Evolutionary conservation across 2,113 vertebrate species (phyloP), one percentile per base, ranked within the genome.

Genomic region (Phalacrocorax brasilianus): DNA sequence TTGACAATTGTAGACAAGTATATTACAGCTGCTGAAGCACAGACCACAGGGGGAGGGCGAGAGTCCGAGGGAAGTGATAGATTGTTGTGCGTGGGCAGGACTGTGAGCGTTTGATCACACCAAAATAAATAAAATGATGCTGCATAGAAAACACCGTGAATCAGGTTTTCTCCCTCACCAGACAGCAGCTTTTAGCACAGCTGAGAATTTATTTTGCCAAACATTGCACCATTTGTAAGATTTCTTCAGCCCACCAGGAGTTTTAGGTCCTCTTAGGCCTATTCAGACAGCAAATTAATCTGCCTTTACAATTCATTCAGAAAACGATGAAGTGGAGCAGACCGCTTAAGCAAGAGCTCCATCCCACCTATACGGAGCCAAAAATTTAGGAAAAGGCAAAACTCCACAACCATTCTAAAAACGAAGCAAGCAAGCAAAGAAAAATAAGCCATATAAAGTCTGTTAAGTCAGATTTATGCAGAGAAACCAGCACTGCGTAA

Each of bases 261-360:
- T 72, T 93, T 85, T 81, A 84, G 21, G 53, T 86, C 56, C 74
- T 93, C 71, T 92, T 50, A 66, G 40, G 44, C 72, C 79, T 79
- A 91, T 56, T 86, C 87, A 90, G 79, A 78, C 24, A 96, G 70
- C 70, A 96, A 95, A 97, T 95, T 73, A 95, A 92, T 52, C 93
- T 94, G 74, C 55, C 76, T 91, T 93, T 92, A 88, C 70, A 86
- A 83, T 55, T 92, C 81, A 96, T 93, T 98, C 96, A 92, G 86
- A 93, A 97, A 97, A 96, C 16, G 53, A 96, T 82, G 68, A 96
- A 92, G 95, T 8, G 52, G 92, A 85, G 91, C 58, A 35, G 52
- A 35, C 6, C n/a, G 40, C 63, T 83, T 91, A 63, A 70, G 71
- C 12, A 2, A 68, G 78, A 90, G 45, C 66, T 85, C 67, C 56